A percentile compares a stretch with the other conserved stretches of the same genome.
Evolutionary conservation across 2,113 vertebrate species (phyloP).

Genomic region (Centropus bengalensis): DNA sequence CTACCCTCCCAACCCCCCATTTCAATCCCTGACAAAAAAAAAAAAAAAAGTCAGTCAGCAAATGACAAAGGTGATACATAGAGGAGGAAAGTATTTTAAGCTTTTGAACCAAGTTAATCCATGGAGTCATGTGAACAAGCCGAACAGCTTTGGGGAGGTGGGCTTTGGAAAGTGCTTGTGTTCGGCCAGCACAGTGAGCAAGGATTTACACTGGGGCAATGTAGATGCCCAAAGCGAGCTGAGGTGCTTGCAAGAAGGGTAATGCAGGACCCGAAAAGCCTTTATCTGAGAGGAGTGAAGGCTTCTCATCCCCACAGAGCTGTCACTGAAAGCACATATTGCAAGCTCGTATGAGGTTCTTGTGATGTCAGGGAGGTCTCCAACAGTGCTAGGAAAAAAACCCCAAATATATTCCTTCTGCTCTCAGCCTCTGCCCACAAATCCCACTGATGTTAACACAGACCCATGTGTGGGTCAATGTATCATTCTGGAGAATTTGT

Average conservation of each 20-base stretch:
- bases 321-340: accelerated
- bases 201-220: neutral
- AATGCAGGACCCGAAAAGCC: neutral
- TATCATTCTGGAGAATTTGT: neutral
- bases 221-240: neutral
- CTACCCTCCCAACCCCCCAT: no score
- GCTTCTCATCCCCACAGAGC: neutral
- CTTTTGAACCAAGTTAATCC: neutral
- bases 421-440: neutral
- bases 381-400: neutral
- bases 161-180: neutral
- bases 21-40: no score
- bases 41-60: neutral
- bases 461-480: neutral
- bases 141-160: neutral
- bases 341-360: neutral
- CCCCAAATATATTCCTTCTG: neutral
- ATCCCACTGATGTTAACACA: accelerated
- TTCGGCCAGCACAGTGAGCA: neutral
- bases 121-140: neutral
- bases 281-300: neutral
- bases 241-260: neutral
- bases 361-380: neutral
- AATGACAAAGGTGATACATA: slow-evolving; percentile 1
- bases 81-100: neutral